Evolutionary conservation across 2,113 vertebrate species (phyloP).

Genomic region (Galeopterus variegatus): DNA sequence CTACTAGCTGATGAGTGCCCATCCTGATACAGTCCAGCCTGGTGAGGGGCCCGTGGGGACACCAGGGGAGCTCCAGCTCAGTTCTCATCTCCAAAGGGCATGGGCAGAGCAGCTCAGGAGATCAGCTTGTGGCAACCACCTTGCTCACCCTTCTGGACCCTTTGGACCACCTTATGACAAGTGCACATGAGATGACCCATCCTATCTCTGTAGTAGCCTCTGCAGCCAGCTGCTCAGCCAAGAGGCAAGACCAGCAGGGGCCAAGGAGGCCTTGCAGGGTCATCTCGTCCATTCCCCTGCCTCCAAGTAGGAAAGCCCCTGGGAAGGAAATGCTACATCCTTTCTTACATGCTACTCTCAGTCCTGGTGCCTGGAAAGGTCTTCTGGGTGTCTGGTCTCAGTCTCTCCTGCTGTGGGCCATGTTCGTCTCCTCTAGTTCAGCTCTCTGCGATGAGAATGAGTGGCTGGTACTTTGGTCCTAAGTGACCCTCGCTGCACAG

Average conservation of each 20-base stretch:
- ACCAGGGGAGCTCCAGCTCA: background rate
- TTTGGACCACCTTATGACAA: background rate
- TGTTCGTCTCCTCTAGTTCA: background rate
- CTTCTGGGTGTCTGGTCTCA: background rate
- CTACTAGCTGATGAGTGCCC: constrained; percentile 81
- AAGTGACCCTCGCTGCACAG: background rate
- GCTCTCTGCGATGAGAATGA: background rate
- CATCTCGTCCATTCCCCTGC: constrained; percentile 2
- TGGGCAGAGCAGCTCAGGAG: background rate
- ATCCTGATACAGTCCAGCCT: constrained; percentile 67
- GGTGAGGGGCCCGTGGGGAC: background rate
- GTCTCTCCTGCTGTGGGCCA: background rate
- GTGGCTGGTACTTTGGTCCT: background rate
- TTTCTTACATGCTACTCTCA: background rate
- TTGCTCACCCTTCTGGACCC: background rate
- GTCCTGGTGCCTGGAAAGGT: background rate
- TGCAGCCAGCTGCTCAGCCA: background rate
- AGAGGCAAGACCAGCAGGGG: background rate
- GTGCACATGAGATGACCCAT: background rate
- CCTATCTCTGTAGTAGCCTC: background rate
- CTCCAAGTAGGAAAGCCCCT: constrained; percentile 51
- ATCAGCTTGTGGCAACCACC: background rate
- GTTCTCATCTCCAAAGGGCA: background rate
- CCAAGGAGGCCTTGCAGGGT: background rate
- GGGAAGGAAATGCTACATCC: constrained; percentile 43